phyloP scores from a whole-genome alignment of 2,888 invertebrate species.

The Anodontia alba region DNA sequence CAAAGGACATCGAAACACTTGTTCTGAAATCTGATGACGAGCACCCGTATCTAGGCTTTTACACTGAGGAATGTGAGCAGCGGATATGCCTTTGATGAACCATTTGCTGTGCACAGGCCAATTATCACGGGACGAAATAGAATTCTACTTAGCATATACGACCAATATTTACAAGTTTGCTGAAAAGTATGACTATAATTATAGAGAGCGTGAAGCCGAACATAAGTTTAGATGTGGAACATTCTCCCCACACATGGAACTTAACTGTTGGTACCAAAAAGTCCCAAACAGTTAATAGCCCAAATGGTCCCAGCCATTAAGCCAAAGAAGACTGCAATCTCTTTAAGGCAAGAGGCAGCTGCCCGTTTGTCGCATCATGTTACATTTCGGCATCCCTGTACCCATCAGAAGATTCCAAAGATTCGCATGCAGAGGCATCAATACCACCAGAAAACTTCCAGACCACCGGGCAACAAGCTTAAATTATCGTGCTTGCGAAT shows the following conservation, averaged over 20 bases:
- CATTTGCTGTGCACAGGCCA: neutral
- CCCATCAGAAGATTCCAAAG: neutral
- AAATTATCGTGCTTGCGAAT: neutral
- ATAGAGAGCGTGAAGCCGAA: constrained; percentile 32
- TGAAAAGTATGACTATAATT: constrained; percentile 18
- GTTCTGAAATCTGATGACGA: constrained; percentile 23
- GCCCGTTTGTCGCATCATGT: neutral
- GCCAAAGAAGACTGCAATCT: neutral
- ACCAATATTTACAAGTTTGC: constrained; percentile 40
- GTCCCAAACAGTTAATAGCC: neutral
- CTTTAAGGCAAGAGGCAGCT: neutral
- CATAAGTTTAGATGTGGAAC: constrained; percentile 38
- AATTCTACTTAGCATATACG: constrained; percentile 38
- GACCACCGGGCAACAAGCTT: neutral
- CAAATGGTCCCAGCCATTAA: neutral
- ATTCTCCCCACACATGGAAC: constrained; percentile 42
- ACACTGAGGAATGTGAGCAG: constrained; percentile 30
- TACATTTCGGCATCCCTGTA: constrained; percentile 9
- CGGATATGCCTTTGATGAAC: constrained; percentile 32
- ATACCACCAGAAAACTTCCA: neutral
- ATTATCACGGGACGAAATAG: constrained; percentile 17
- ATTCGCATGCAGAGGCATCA: neutral
- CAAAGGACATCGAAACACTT: constrained; percentile 14
- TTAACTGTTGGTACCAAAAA: constrained; percentile 26
- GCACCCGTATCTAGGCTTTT: constrained; percentile 24